Conservation (phyloP, 2,888 invertebrate genomes). For the Macrophya annulata region DNA sequence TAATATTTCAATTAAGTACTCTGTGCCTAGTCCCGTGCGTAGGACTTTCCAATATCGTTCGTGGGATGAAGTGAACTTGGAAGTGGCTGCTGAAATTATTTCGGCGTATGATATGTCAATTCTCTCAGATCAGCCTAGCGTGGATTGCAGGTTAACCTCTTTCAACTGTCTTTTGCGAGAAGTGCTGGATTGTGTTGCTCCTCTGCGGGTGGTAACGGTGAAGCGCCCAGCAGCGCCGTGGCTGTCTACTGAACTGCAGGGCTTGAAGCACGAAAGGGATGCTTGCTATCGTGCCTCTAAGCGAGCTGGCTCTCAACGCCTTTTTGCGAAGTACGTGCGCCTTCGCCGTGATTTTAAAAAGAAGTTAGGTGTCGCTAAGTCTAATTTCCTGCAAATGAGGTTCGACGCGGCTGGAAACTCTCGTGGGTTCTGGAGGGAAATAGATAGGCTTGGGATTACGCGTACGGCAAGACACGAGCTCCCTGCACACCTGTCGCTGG, state of each 20-base stretch:
- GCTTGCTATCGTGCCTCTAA: background rate
- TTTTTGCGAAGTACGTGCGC: background rate
- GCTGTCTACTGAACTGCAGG: background rate
- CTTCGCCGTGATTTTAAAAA: background rate
- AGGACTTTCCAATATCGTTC: background rate
- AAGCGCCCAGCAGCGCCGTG: background rate
- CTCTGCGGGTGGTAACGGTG: background rate
- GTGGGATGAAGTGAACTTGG: slow-evolving; percentile 19
- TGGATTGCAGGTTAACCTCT: background rate
- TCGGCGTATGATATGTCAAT: background rate
- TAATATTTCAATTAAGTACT: background rate
- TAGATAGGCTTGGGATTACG: background rate
- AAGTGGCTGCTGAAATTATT: background rate
- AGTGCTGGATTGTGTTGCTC: background rate
- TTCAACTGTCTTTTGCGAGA: background rate
- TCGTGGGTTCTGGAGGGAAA: background rate
- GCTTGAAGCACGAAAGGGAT: background rate
- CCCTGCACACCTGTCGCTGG: background rate
- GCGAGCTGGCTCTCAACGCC: background rate
- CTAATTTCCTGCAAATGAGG: background rate
- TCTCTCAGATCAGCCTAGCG: background rate
- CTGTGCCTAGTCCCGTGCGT: background rate
- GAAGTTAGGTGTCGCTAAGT: background rate
- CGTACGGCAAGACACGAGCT: background rate
- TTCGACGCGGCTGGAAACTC: background rate